Evolutionary conservation across 1,140 invertebrate species (phyloP).

Genomic region (Pseudomyrmex sp.): DNA sequence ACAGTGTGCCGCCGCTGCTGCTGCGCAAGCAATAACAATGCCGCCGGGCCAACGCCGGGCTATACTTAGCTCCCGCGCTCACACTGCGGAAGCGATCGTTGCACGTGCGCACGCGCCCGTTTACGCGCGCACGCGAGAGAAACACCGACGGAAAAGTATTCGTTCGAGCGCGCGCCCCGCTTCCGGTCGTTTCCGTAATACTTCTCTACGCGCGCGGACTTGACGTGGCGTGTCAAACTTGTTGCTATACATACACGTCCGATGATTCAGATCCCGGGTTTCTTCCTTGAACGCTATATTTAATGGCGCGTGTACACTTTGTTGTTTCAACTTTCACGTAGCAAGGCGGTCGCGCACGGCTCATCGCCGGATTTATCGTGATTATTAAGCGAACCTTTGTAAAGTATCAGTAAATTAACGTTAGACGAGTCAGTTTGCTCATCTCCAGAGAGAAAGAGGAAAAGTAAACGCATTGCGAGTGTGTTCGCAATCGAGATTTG

Average conservation of each 20-base stretch:
- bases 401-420: not conserved
- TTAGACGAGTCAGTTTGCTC: too few relatives aligned
- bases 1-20: slow-evolving; percentile 49
- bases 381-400: not conserved
- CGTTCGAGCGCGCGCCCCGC: slow-evolving; percentile 53
- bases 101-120: slow-evolving; percentile 71
- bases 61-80: slow-evolving; percentile 78
- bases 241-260: slow-evolving; percentile 45
- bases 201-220: slow-evolving; percentile 21
- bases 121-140: slow-evolving; percentile 50
- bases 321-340: not conserved
- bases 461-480: slow-evolving; percentile 38
- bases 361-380: not conserved
- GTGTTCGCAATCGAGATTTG: not conserved
- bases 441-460: not conserved
- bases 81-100: slow-evolving; percentile 68
- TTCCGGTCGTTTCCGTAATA: slow-evolving; percentile 70
- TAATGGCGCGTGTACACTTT: slow-evolving; percentile 18
- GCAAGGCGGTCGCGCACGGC: not conserved
- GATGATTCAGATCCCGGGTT: slow-evolving; percentile 50
- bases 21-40: slow-evolving; percentile 82
- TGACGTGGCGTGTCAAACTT: slow-evolving; percentile 48
- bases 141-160: slow-evolving; percentile 64
- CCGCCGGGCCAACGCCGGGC: slow-evolving; percentile 73
- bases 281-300: slow-evolving; percentile 56